Base-by-base conservation (phyloP, 2,888 invertebrate genomes). In the Leptopterna dolabrata region DNA sequence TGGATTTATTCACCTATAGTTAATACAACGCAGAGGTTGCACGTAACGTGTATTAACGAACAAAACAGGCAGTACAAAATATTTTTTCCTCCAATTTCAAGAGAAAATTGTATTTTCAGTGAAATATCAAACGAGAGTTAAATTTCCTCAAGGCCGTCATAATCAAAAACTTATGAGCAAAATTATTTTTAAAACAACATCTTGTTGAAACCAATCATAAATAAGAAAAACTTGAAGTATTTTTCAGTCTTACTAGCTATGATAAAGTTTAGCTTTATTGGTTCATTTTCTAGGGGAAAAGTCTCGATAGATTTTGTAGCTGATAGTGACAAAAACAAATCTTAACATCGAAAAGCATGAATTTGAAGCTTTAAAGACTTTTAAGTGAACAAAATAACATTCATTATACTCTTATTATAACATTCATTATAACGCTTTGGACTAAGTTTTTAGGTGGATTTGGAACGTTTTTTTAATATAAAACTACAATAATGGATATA, bases 351-450 rank as follows among this genome's bases (percentile, higher is more conserved):
- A 73, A 63, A 24, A 36, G 73, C 73, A 73, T 73, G 73, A 73
- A 73, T 73, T 73, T 73, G 73, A 73, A 73, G 73, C 73, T 73
- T 73, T 73, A 71, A 73, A 73, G 41, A 73, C 73, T 41, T 73
- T 73, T 36, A 30, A 73, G 36, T 16, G 36, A 73, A 73, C 0
- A 36, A 73, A 73, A 16, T 19, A 36, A 1, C 4, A 36, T 36
- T n/a, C 41, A 73, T 41, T 24, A 36, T 73, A 73, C 30, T 30
- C 36, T 41, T n/a, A n/a, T n/a, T n/a, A n/a, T n/a, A n/a, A n/a
- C n/a, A n/a, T n/a, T n/a, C n/a, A n/a, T 36, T 63, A 70, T 11
- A 73, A 73, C 73, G 73, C 73, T 73, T 73, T 73, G 73, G 29
- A 36, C 19, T 30, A 30, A 71, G 73, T 73, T 73, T 70, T 73